A percentile compares a stretch with the other conserved stretches of the same genome.
Conservation (phyloP, 37 sponge, comb jelly and placozoan genomes). For the Aphrocallistes beatrix region DNA sequence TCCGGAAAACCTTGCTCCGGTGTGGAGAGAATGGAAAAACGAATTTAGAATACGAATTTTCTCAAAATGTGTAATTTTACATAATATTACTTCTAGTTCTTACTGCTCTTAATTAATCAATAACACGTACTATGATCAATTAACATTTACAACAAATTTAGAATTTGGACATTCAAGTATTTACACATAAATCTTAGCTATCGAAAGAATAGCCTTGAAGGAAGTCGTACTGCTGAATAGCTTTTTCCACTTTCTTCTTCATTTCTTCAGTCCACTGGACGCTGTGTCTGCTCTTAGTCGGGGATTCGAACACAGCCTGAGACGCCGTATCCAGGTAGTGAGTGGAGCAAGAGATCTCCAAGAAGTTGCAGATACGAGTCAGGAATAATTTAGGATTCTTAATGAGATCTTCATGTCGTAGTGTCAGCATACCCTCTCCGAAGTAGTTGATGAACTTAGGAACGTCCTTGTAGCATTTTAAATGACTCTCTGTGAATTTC, state of each 20-base stretch:
- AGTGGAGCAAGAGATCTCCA: slow-evolving; percentile 24
- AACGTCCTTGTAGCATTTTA: slow-evolving; percentile 30
- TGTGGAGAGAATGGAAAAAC: not conserved
- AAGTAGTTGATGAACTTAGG: slow-evolving; percentile 27
- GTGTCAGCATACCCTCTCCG: slow-evolving; percentile 24
- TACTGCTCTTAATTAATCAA: too few species aligned
- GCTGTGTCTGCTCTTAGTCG: slow-evolving; percentile 24
- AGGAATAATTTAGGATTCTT: slow-evolving; percentile 24
- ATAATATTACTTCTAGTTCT: too few species aligned
- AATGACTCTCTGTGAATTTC: not conserved
- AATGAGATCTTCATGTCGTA: slow-evolving; percentile 29
- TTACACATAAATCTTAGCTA: not conserved
- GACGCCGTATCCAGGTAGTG: slow-evolving; percentile 29
- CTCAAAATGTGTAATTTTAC: too few species aligned
- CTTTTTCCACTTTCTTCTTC: slow-evolving; percentile 23
- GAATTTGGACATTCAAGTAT: not conserved
- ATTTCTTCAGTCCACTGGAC: slow-evolving; percentile 36
- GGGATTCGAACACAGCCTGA: slow-evolving; percentile 9
- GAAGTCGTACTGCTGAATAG: slow-evolving; percentile 22
- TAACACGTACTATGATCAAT: too few species aligned
- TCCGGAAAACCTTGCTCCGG: not conserved
- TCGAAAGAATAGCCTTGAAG: slow-evolving; percentile 32
- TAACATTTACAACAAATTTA: not conserved
- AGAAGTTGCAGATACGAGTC: slow-evolving; percentile 17
- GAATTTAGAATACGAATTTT: too few species aligned